These are phyloP conservation scores for Eremophila alpestris DNA, from an alignment of 2,797 vertebrate genomes.

Conservation along the genomic window DNA sequence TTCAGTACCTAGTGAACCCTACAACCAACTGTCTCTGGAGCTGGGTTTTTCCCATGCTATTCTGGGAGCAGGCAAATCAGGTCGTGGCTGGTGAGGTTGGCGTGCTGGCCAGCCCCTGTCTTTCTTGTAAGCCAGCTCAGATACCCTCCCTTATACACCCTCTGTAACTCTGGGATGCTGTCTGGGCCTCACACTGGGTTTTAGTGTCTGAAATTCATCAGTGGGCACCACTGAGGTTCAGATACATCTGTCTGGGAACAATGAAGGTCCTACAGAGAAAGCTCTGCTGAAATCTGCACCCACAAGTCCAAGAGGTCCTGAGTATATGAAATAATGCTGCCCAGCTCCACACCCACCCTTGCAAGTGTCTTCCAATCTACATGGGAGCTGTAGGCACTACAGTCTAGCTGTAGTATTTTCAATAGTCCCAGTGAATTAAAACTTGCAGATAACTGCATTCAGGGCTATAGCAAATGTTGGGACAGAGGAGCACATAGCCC, in stretches of 20 bases:
- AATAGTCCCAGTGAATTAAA: not conserved
- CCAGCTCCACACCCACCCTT: not conserved
- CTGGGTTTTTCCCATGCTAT: rapidly evolving
- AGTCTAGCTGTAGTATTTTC: not conserved
- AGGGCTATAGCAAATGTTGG: not conserved
- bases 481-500: not conserved
- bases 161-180: not conserved
- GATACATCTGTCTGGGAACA: not conserved
- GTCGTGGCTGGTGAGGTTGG: rapidly evolving
- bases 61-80: not conserved
- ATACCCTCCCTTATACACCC: not conserved
- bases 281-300: not conserved
- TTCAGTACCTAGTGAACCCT: not conserved
- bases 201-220: not conserved
- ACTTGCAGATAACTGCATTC: not conserved
- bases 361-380: not conserved
- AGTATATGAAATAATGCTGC: not conserved
- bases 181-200: not conserved
- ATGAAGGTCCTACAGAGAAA: not conserved
- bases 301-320: not conserved
- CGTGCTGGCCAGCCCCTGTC: not conserved
- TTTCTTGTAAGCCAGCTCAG: not conserved
- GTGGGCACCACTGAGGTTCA: not conserved
- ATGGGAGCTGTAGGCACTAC: no score
- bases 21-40: not conserved